Evolutionary conservation across 53 echinoderm and acorn worm genomes (phyloP), one percentile per base, ranked within the genome.

Genomic region (Apostichopus leukothele): DNA sequence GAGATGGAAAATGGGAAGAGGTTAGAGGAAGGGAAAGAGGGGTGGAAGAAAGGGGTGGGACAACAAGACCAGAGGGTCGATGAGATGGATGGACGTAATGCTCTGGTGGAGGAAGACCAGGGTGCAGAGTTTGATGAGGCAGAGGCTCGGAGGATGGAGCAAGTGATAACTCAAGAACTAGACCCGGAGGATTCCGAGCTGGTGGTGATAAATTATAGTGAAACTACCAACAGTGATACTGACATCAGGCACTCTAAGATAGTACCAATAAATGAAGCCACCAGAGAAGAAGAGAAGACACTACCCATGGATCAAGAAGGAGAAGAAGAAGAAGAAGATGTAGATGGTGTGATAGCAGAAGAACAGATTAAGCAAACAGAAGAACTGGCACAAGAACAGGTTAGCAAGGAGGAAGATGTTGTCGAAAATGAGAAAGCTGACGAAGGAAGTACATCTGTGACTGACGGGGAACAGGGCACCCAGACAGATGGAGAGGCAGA

Each of bases 401-500:
- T 23, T 1, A 14, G 27, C 22, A 27, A 10, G 13, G 75, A 39
- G 11, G 83, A 81, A 6, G 83, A 50, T 20, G 4, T 26, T 7
- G 67, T 51, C 7, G 68, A 86, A 11, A 68, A 50, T 1, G 86
- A 60, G 67, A 50, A 21, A 9, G 10, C 67, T 14, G 86, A 86
- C 8, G 73, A 52, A 27, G 50, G 10, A 86, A 67, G 50, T 12
- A 7, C 1, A 9, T 60, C n/a, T 3, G 5, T 3, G 18, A 73
- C 2, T 11, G 68, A 60, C 10, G 67, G 10, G 0, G 61, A 86
- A 5, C 67, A 86, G 50, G 86, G 51, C 19, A 73, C 67, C 18
- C 67, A 86, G 26, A 73, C 67, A 13, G 86, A 73, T 25, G 86
- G 61, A 12, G 86, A 73, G 7, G 67, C 39, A 11, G 86, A 86